Base-by-base conservation (phyloP, 2,113 vertebrate species). In the Leucopsar rothschildi region DNA sequence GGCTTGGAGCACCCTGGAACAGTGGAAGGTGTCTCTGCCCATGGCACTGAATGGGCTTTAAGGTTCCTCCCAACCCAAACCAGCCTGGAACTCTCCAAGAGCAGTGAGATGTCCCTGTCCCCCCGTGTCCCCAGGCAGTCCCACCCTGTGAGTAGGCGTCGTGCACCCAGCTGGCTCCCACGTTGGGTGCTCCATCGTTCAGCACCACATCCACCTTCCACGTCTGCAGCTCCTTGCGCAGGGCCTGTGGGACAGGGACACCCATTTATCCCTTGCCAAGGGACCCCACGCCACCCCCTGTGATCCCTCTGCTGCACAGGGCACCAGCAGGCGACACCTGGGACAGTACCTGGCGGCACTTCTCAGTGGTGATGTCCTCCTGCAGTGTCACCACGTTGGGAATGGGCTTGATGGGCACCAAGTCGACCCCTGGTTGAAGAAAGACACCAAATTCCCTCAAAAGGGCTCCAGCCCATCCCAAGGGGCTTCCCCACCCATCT, bases 171-270 rank as follows among this genome's bases (percentile, higher is more conserved):
- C 99, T 99, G 37, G 99, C 98, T 63, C 99, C 99, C 5, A 99
- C 99, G 1, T 99, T 99, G 23, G 99, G 99, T 0, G 99, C 99
- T 18, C 99, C 99, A 0, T 99, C 99, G 4, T 99, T 99, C 56
- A 99, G 97, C 61, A 99, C 99, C 59, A 99, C 99, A 2, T 99
- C 99, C 75, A 99, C 99, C 89, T 99, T 99, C 99, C 99, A 99
- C 0, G 98, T 99, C 97, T 99, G 98, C 88, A 99, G 98, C 94
- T 99, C 99, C 95, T 99, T 99, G 80, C 97, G 97, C 70, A 99
- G 82, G n/a, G 98, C 98, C 99, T 99, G 85, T 2, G 18, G 17
- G 5, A 47, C 4, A 4, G 31, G 21, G 9, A 47, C 20, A 45
- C 1, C 9, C 0, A 2, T 22, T 5, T 22, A 56, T 25, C 28